These are phyloP conservation scores for Sisor rabdophorus DNA, from an alignment of 2,113 vertebrate genomes.

Conservation along the genomic window DNA sequence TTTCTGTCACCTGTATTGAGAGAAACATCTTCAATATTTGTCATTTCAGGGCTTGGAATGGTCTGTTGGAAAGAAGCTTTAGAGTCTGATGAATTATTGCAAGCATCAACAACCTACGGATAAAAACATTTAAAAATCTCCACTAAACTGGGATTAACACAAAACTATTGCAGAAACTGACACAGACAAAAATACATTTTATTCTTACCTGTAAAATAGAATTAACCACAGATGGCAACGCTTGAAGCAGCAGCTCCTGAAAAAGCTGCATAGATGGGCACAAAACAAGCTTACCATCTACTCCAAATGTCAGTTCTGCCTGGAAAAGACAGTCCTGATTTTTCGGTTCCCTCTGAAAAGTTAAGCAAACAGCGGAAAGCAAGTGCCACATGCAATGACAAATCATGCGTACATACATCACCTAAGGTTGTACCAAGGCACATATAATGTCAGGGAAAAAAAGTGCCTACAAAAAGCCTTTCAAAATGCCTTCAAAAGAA, in stretches of 20 bases:
- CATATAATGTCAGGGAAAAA: not conserved
- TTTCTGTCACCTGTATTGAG: not conserved
- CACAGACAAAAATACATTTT: not conserved
- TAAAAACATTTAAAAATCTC: conserved; percentile 1
- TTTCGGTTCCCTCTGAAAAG: conserved; percentile 50
- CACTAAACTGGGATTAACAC: not conserved
- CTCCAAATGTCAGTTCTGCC: conserved; percentile 63
- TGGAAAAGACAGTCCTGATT: conserved; percentile 57
- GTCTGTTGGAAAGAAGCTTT: conserved; percentile 30
- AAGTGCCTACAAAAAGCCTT: too few relatives aligned
- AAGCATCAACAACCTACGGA: conserved; percentile 61
- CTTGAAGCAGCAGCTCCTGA: conserved; percentile 56
- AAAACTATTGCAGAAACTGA: not conserved
- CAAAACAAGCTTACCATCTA: conserved; percentile 52
- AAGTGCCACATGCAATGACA: not conserved
- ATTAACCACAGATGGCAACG: conserved; percentile 52
- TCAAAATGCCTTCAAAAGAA: too few relatives aligned
- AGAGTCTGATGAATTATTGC: conserved; percentile 55
- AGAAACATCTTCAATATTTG: conserved; percentile 11
- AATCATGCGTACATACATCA: not conserved
- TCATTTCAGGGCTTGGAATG: not conserved
- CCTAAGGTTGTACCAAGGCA: not conserved
- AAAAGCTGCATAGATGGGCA: conserved; percentile 64
- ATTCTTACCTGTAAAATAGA: conserved; percentile 66
- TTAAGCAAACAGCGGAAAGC: not conserved